These are phyloP conservation scores for Mus caroli DNA, from an alignment of 2,797 vertebrate genomes.

Conservation along the genomic window DNA sequence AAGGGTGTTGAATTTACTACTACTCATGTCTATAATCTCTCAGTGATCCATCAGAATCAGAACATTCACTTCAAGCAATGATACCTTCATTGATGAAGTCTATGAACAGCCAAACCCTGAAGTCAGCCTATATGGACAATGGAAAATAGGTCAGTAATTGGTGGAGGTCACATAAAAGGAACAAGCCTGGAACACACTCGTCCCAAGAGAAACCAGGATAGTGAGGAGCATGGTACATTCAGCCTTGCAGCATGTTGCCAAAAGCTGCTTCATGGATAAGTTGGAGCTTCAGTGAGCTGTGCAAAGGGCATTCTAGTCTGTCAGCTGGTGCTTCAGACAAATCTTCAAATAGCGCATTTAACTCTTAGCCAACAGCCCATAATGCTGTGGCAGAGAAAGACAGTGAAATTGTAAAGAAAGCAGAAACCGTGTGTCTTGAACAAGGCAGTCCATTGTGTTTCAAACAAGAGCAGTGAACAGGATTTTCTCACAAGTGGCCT, in stretches of 20 bases:
- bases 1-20: background rate
- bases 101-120: conserved; percentile 30
- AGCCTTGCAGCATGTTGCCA: conserved; percentile 71
- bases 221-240: conserved; percentile 81
- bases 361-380: conserved; percentile 71
- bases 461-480: background rate
- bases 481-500: no score
- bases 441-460: background rate
- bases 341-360: conserved; percentile 86
- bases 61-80: background rate
- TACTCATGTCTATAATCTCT: background rate
- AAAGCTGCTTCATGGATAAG: conserved; percentile 80
- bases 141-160: conserved; percentile 59
- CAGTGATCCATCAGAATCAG: conserved; percentile 28
- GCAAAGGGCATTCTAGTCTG: conserved; percentile 85
- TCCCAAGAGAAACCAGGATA: conserved; percentile 80
- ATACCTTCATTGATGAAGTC: conserved; percentile 2
- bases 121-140: conserved; percentile 51
- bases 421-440: conserved; percentile 70
- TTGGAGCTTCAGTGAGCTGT: conserved; percentile 78
- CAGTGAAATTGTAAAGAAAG: conserved; percentile 84
- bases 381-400: conserved; percentile 80
- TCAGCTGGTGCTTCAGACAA: conserved; percentile 84
- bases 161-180: background rate
- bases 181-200: background rate